Base-by-base conservation (phyloP, 2,888 invertebrate species). In the Tenthredo livida region DNA sequence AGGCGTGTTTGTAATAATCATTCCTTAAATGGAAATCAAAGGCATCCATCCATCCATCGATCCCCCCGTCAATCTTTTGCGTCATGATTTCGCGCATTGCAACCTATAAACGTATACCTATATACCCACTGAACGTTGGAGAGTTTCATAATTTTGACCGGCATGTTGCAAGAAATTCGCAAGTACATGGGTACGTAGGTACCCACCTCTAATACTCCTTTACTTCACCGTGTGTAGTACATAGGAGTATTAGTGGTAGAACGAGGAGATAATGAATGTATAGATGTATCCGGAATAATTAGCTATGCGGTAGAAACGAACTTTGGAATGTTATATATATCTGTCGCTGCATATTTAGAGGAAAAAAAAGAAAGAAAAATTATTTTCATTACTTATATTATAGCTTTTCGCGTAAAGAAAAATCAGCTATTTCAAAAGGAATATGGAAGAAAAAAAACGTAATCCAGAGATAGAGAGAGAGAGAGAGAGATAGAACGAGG, bases 11-110 rank as follows among this genome's bases (percentile, higher is more conserved):
- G 80, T 80, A 61, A 61, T 80, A 58, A 80, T 80, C 61, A 80
- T 80, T 80, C 80, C 80, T n/a, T 80, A 80, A 80, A 80, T 80
- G 80, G 80, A 61, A 80, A 80, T 80, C 80, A 61, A 80, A 80
- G 61, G 40, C 61, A 54, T 50, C 33, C 54, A 75, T 47, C 70
- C 70, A 25, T 29, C 65, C 29, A 25, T 15, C 47, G 58, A 61
- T 80, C 37, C 80, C 80, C 54, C 80, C 80, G 80, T 80, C 80
- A 80, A 80, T 61, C 80, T 80, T 47, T 80, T 80, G 80, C 80
- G 80, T 80, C 80, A 80, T 80, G 80, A 80, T 80, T 61, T 80
- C 80, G 80, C 80, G 58, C 47, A 47, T n/a, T 61, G 80, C 80
- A 40, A 80, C 33, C 9, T 40, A 61, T 37, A 40, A 25, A 77